phyloP scores from a whole-genome alignment of 2,113 vertebrate genomes.

The Eleginops maclovinus region DNA sequence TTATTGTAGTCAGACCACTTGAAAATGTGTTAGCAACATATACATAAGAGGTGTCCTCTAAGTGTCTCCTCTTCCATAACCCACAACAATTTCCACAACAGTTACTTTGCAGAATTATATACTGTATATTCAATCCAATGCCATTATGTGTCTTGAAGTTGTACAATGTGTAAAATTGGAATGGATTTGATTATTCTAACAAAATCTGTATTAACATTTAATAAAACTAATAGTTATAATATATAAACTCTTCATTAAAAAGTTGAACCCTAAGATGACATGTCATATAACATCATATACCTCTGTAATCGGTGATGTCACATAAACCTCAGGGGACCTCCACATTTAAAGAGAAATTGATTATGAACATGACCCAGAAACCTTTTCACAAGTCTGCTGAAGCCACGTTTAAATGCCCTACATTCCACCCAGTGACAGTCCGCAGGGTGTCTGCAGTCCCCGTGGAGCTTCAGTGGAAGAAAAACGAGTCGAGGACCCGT shows the following conservation, averaged over 20 bases:
- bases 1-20: too few relatives aligned
- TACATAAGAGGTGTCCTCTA: too few relatives aligned
- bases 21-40: too few relatives aligned
- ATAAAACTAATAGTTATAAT: background rate
- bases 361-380: conserved; percentile 53
- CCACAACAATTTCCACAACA: too few relatives aligned
- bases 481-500: conserved; percentile 32
- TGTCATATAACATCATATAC: background rate
- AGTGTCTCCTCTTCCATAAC: too few relatives aligned
- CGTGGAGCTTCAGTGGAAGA: conserved; percentile 20
- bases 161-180: too few relatives aligned
- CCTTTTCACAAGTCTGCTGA: conserved; percentile 16
- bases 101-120: too few relatives aligned
- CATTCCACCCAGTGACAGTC: conserved; percentile 24
- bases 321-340: conserved; percentile 1
- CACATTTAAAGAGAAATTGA: conserved; percentile 55
- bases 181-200: too few relatives aligned
- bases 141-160: too few relatives aligned
- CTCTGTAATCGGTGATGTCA: background rate
- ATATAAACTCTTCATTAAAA: background rate
- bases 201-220: background rate
- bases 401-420: conserved; percentile 32
- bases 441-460: conserved; percentile 26
- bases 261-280: too few relatives aligned
- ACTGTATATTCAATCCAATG: too few relatives aligned